Percentiles rank a stretch among this genome's conserved stretches.
Conservation (phyloP, 2,797 vertebrate species). For the Rhynchotus rufescens region DNA sequence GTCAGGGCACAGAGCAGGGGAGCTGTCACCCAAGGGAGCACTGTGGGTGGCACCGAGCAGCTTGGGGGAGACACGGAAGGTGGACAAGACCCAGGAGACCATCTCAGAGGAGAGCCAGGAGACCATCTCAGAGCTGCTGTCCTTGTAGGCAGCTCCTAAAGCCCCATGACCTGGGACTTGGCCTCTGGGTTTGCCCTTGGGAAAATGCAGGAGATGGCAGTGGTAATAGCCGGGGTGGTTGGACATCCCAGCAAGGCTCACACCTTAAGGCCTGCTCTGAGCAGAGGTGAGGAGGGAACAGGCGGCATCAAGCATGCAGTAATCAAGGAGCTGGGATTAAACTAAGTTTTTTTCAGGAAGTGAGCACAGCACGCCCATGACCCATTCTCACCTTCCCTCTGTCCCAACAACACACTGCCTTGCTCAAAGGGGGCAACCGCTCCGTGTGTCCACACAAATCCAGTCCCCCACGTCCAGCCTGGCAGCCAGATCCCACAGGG, state of each 20-base stretch:
- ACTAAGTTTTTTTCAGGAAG: neutral
- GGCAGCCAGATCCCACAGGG: neutral
- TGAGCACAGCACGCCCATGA: rapidly evolving
- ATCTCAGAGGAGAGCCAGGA: neutral
- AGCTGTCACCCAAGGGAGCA: rapidly evolving
- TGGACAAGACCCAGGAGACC: too few species aligned
- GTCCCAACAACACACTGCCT: neutral
- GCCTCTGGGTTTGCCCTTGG: neutral
- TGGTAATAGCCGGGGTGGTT: rapidly evolving
- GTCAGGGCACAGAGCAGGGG: neutral
- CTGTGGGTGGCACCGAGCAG: neutral
- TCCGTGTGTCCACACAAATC: neutral
- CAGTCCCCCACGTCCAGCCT: rapidly evolving
- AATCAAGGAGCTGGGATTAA: neutral
- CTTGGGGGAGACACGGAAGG: rapidly evolving
- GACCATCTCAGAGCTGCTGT: neutral
- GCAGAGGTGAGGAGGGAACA: neutral
- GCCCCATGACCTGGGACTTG: neutral
- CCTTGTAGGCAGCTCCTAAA: neutral
- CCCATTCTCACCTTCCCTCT: neutral
- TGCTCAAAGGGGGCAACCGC: neutral
- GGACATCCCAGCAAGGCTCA: neutral
- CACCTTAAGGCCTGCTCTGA: neutral
- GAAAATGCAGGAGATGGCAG: neutral
- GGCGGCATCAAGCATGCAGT: neutral